Evolutionary conservation across 1,140 invertebrate genomes (phyloP).

Genomic region (Radopholus similis): DNA sequence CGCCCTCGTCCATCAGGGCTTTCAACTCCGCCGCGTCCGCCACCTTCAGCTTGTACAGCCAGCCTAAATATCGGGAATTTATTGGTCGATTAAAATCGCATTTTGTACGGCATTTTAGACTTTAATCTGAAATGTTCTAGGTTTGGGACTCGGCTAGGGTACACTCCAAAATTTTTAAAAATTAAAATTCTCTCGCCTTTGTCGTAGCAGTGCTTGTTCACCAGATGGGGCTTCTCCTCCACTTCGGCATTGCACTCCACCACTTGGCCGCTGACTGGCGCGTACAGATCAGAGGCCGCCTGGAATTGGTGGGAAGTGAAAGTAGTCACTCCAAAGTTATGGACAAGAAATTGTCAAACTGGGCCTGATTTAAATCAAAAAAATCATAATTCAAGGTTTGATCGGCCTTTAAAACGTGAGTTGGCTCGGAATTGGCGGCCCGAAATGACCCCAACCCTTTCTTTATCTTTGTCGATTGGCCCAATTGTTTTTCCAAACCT

Average conservation of each 20-base stretch:
- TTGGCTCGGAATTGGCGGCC: no score
- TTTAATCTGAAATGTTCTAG: neutral
- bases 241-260: conserved; percentile 77
- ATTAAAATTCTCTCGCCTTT: conserved; percentile 64
- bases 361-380: no score
- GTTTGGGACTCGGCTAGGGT: no score
- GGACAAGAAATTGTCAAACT: no score
- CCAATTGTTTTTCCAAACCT: no score
- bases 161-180: conserved; percentile 7
- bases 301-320: no score
- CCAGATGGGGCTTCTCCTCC: conserved; percentile 76
- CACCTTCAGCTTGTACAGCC: conserved; percentile 86
- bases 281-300: conserved; percentile 82
- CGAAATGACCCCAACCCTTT: no score
- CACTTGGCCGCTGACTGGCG: conserved; percentile 81
- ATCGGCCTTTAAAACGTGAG: no score
- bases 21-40: conserved; percentile 73
- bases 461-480: no score
- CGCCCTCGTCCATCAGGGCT: conserved; percentile 77
- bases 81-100: neutral
- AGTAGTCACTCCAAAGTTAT: no score
- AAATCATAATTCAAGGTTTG: no score
- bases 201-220: conserved; percentile 88
- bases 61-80: conserved; percentile 65
- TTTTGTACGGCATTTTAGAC: neutral